Evolutionary conservation across 2,888 invertebrate genomes (phyloP).

Genomic region (Pasiphila rectangulata): DNA sequence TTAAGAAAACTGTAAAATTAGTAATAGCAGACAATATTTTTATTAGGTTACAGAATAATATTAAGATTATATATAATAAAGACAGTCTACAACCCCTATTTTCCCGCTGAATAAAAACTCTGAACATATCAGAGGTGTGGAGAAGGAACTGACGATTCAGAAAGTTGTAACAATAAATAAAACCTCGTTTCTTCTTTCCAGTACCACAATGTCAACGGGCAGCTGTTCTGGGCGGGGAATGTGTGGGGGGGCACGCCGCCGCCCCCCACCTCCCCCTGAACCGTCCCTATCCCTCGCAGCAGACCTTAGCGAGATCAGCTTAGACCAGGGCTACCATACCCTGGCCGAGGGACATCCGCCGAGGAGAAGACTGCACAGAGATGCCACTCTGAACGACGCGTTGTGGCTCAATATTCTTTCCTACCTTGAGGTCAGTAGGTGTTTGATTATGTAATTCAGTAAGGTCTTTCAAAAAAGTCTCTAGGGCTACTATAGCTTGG

Average conservation of each 20-base stretch:
- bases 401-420: constrained; percentile 69
- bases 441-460: neutral
- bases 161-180: too few species aligned
- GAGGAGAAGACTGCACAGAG: constrained; percentile 50
- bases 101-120: too few species aligned
- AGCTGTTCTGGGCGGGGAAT: constrained; percentile 69
- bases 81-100: too few species aligned
- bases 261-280: constrained; percentile 73
- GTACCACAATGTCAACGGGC: constrained; percentile 67
- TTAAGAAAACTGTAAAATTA: too few species aligned
- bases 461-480: too few species aligned
- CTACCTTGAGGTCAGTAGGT: constrained; percentile 58
- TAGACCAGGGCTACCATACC: constrained; percentile 92
- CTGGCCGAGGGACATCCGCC: constrained; percentile 84
- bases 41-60: neutral
- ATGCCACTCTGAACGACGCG: constrained; percentile 66
- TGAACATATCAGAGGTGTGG: too few species aligned
- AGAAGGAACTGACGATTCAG: too few species aligned
- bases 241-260: constrained; percentile 66
- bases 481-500: too few species aligned
- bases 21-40: too few species aligned
- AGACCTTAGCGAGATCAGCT: constrained; percentile 81
- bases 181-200: constrained; percentile 37
- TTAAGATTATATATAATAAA: neutral
- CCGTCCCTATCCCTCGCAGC: constrained; percentile 69